A percentile compares a stretch with the other conserved stretches of the same genome.
Evolutionary conservation across 1,140 invertebrate genomes (phyloP).

Genomic region (Drosophila burlai): DNA sequence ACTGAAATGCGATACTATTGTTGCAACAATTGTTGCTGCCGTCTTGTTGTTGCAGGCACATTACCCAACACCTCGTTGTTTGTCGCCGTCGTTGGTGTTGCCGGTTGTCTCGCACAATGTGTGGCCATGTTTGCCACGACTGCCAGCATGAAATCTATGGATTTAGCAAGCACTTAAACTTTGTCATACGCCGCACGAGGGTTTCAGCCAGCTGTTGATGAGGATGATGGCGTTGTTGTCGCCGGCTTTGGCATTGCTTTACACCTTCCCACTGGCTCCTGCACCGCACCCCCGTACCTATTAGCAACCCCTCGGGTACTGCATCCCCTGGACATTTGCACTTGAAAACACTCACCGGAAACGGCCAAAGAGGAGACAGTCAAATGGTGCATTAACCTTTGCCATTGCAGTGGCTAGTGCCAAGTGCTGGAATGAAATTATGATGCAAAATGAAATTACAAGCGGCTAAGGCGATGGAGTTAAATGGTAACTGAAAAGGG

Average conservation of each 20-base stretch:
- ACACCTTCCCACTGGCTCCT: conserved; percentile 30
- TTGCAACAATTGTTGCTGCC: conserved; percentile 68
- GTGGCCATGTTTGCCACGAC: conserved; percentile 75
- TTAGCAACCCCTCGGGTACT: neutral
- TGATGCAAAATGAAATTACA: conserved; percentile 35
- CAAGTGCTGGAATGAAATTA: conserved; percentile 37
- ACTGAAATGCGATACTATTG: conserved; percentile 81
- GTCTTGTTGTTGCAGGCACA: conserved; percentile 44
- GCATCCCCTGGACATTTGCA: conserved; percentile 58
- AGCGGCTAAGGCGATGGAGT: conserved; percentile 14
- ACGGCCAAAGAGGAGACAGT: conserved; percentile 57
- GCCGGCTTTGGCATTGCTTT: conserved; percentile 54
- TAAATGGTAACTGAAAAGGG: conserved; percentile 15
- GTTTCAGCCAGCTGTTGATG: conserved; percentile 29
- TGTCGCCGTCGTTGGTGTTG: conserved; percentile 26
- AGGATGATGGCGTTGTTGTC: conserved; percentile 47
- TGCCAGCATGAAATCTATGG: conserved; percentile 83
- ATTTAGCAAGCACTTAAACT: conserved; percentile 83
- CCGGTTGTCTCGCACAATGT: conserved; percentile 78
- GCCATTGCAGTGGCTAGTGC: conserved; percentile 42
- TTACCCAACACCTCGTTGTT: conserved; percentile 69
- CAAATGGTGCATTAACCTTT: conserved; percentile 77
- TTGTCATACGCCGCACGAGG: conserved; percentile 66
- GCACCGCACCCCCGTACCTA: neutral
- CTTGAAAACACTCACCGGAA: conserved; percentile 61